These are phyloP conservation scores for Ochotona curzoniae DNA, from an alignment of 2,113 vertebrate species.

Conservation along the genomic window DNA sequence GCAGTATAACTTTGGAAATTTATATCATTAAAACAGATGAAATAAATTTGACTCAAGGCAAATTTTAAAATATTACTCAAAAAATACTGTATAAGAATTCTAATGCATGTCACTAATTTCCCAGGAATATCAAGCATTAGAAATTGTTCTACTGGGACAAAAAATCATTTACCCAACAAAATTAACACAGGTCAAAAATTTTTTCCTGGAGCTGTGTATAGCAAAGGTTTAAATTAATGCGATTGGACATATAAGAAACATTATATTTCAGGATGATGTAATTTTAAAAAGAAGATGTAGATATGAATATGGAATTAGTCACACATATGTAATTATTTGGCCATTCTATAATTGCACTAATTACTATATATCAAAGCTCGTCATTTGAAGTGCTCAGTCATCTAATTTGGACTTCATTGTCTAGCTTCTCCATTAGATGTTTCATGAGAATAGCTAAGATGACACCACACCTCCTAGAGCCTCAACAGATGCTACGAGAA, in stretches of 20 bases:
- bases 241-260: slow-evolving; percentile 5
- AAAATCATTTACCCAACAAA: slow-evolving; percentile 32
- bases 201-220: neutral
- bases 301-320: neutral
- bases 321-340: neutral
- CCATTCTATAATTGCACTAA: neutral
- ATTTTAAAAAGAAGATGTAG: neutral
- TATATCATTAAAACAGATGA: slow-evolving; percentile 52
- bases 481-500: neutral
- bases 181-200: slow-evolving; percentile 8
- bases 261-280: slow-evolving; percentile 35
- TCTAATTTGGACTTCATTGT: neutral
- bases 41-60: slow-evolving; percentile 52
- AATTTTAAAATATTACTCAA: slow-evolving; percentile 57
- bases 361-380: neutral
- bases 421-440: neutral
- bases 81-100: slow-evolving; percentile 46
- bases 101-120: neutral
- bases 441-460: neutral
- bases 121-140: neutral
- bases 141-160: slow-evolving; percentile 35
- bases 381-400: neutral
- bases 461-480: neutral
- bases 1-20: slow-evolving; percentile 46
- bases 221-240: slow-evolving; percentile 47